Conservation (phyloP, 64 coral and sea anemone species). For the Platygyra sinensis region DNA sequence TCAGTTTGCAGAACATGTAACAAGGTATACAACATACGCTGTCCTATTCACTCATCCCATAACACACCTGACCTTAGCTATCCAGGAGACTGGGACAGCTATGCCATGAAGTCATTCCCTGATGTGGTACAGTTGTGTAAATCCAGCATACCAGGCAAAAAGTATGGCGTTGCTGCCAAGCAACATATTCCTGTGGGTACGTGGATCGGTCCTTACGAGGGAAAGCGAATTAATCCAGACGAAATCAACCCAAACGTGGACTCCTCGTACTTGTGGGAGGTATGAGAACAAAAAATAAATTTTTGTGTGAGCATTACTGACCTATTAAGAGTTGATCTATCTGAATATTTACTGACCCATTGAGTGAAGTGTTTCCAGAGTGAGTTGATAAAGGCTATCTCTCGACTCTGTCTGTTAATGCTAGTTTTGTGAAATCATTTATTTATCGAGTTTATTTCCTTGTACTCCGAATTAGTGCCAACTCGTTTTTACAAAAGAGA, state of each 20-base stretch:
- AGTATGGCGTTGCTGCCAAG: constrained; percentile 56
- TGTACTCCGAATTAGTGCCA: no score
- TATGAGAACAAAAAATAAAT: constrained; percentile 5
- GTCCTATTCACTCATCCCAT: constrained; percentile 9
- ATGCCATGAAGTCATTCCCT: constrained; percentile 73
- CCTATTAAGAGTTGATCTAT: no score
- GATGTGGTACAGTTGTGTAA: constrained; percentile 67
- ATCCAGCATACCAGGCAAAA: constrained; percentile 71
- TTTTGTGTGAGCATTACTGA: no score
- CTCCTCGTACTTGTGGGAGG: constrained; percentile 72
- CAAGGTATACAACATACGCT: constrained; percentile 27
- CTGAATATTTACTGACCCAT: neutral
- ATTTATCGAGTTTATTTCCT: no score
- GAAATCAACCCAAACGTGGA: constrained; percentile 17
- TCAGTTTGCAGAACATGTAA: constrained; percentile 36
- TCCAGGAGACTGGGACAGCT: constrained; percentile 22
- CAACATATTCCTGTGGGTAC: constrained; percentile 67
- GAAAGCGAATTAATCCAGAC: constrained; percentile 18
- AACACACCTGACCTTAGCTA: neutral
- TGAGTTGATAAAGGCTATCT: no score
- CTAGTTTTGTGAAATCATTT: no score
- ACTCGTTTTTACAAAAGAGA: no score
- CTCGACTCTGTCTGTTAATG: no score
- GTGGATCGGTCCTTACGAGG: constrained; percentile 85
- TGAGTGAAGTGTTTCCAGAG: no score